Conservation (phyloP, 2,888 invertebrate genomes). For the Buathra laborator region DNA sequence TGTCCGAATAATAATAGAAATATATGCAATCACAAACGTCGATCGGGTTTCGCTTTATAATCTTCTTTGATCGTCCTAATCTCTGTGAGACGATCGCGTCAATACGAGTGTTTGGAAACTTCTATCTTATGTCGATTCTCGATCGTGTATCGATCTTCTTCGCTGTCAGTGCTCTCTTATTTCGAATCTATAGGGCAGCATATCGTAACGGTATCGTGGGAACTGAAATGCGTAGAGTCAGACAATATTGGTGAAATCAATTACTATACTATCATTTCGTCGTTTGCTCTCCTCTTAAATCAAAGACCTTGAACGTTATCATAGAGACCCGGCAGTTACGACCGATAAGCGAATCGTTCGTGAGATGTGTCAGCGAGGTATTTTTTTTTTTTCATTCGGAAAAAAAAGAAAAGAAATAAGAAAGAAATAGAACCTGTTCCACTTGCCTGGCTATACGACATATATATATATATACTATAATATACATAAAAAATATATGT, state of each 20-base stretch:
- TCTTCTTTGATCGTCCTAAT: background rate
- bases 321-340: conserved; percentile 1
- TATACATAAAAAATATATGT: background rate
- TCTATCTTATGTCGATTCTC: background rate
- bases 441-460: background rate
- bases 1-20: background rate
- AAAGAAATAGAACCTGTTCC: background rate
- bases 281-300: background rate
- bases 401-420: conserved; percentile 1
- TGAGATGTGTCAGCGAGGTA: background rate
- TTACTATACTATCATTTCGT: background rate
- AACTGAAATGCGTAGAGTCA: background rate
- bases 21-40: background rate
- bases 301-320: conserved; percentile 50
- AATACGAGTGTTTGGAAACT: background rate
- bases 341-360: conserved; percentile 51
- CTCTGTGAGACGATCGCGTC: conserved; percentile 12
- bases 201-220: background rate
- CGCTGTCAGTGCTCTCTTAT: background rate
- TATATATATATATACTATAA: background rate
- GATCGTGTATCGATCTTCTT: background rate
- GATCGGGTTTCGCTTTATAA: background rate
- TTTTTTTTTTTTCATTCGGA: background rate
- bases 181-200: background rate
- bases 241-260: background rate